Conservation (phyloP, 1,140 invertebrate species). For the Drosophila bocqueti region DNA sequence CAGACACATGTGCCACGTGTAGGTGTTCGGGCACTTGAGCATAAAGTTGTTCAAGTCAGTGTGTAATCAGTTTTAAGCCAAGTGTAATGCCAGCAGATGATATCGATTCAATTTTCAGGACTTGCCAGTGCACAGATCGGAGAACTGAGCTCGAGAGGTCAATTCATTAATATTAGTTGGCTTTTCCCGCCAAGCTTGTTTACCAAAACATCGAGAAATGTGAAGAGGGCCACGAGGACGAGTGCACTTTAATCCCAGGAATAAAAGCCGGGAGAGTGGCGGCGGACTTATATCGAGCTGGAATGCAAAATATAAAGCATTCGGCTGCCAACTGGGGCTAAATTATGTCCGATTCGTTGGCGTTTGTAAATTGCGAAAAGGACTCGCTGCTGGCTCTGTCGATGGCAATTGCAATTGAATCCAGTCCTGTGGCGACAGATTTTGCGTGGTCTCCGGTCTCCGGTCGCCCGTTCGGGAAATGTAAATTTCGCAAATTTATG, state of each 20-base stretch:
- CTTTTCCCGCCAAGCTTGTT: conserved; percentile 17
- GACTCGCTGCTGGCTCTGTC: conserved; percentile 10
- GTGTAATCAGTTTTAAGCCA: conserved; percentile 68
- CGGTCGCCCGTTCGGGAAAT: conserved; percentile 19
- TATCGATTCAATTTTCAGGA: conserved; percentile 54
- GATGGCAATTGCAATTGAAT: conserved; percentile 39
- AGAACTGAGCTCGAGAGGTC: conserved; percentile 19
- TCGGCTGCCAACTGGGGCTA: conserved; percentile 47
- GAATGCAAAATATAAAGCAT: conserved; percentile 37
- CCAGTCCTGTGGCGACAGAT: conserved; percentile 29
- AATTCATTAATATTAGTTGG: conserved; percentile 38
- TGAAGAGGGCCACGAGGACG: background rate
- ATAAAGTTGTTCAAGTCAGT: conserved; percentile 46
- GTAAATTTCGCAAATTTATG: conserved; percentile 56
- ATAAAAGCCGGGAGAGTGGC: background rate
- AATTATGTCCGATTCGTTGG: conserved; percentile 51
- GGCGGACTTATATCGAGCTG: conserved; percentile 29
- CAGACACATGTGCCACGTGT: conserved; percentile 25
- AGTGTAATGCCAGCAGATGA: conserved; percentile 63
- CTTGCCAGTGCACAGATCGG: background rate
- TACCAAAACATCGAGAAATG: conserved; percentile 13
- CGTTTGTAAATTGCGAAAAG: conserved; percentile 6
- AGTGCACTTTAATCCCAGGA: conserved; percentile 23
- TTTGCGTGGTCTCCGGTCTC: conserved; percentile 22
- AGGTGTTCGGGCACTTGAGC: conserved; percentile 38